Evolutionary conservation across 2,113 vertebrate genomes (phyloP).

Genomic region (Zosterops pallidus): DNA sequence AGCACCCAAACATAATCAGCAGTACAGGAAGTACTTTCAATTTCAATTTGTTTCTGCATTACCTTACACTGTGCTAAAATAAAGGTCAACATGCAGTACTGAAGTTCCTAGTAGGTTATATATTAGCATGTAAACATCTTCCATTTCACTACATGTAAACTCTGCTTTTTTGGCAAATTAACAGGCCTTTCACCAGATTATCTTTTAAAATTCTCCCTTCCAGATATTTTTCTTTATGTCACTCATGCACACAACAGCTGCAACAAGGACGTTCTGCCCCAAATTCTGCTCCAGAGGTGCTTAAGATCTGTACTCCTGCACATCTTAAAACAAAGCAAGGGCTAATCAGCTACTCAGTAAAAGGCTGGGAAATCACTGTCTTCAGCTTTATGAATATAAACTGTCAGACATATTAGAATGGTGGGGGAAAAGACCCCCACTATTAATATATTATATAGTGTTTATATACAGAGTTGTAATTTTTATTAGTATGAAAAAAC

Average conservation of each 20-base stretch:
- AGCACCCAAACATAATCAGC: neutral
- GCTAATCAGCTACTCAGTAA: neutral
- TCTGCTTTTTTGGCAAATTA: neutral
- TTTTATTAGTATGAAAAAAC: neutral
- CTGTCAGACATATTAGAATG: neutral
- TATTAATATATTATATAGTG: neutral
- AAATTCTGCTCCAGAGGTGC: neutral
- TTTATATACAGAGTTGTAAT: neutral
- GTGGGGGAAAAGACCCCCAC: fast-evolving
- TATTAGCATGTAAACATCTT: neutral
- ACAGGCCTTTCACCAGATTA: neutral
- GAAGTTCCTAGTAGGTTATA: neutral
- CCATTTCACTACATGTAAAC: neutral
- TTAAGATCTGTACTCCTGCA: neutral
- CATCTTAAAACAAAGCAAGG: neutral
- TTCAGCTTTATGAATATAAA: neutral
- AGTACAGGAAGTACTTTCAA: neutral
- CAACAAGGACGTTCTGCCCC: neutral
- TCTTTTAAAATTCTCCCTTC: neutral
- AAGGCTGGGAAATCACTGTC: neutral
- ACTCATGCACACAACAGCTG: neutral
- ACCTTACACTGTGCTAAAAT: neutral
- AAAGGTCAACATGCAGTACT: neutral
- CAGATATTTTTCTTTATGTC: neutral
- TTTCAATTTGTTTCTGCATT: neutral